Evolutionary conservation across 1,140 invertebrate species (phyloP).

Genomic region (Drosophila virilis): DNA sequence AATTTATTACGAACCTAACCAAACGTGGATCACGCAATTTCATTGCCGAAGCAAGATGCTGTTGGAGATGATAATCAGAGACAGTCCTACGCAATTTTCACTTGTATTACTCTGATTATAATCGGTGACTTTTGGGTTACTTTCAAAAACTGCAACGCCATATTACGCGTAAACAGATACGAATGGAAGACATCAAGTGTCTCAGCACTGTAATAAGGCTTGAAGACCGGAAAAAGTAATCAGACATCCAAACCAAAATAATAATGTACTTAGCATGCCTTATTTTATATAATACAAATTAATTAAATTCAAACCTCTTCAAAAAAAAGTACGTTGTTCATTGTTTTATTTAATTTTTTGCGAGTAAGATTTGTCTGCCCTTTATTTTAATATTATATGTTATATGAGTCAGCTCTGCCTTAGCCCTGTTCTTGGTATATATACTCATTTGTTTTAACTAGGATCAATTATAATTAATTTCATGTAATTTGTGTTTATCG

Average conservation of each 20-base stretch:
- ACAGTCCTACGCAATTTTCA: constrained; percentile 41
- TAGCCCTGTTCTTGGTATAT: too few species aligned
- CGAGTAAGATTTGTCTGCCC: too few species aligned
- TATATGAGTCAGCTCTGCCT: too few species aligned
- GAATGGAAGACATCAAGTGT: not conserved
- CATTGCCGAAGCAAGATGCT: not conserved
- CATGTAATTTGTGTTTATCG: not conserved
- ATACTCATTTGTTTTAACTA: too few species aligned
- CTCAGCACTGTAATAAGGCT: not conserved
- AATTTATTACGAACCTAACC: constrained; percentile 49
- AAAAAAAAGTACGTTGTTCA: too few species aligned
- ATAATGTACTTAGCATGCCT: not conserved
- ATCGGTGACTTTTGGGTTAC: constrained; percentile 5
- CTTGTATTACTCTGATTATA: constrained; percentile 41
- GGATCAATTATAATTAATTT: too few species aligned
- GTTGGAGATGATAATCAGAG: constrained; percentile 13
- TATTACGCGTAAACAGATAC: not conserved
- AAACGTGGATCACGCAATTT: constrained; percentile 29
- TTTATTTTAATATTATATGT: too few species aligned
- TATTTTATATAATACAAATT: not conserved
- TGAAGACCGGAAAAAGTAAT: not conserved
- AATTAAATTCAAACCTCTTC: too few species aligned
- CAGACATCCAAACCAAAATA: not conserved
- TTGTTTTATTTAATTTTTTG: too few species aligned
- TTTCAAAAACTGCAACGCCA: not conserved